Evolutionary conservation across 2,797 vertebrate genomes (phyloP).

Genomic region (Pipistrellus nathusii): DNA sequence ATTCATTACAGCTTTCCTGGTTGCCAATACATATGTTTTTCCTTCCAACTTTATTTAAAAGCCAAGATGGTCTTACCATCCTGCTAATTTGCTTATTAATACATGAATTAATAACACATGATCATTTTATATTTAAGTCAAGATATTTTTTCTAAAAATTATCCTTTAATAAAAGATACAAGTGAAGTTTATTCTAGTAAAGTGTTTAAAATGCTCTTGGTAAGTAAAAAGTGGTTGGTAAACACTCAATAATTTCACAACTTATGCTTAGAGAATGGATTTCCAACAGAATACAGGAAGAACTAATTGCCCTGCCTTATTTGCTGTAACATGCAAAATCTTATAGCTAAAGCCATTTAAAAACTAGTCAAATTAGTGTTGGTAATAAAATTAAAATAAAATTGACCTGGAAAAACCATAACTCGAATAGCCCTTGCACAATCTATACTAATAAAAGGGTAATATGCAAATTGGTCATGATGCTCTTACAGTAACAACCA

Average conservation of each 20-base stretch:
- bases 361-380: conserved; percentile 52
- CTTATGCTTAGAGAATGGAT: conserved; percentile 9
- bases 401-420: conserved; percentile 52
- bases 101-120: conserved; percentile 33
- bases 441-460: not conserved
- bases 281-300: conserved; percentile 30
- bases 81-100: conserved; percentile 59
- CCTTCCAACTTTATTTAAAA: conserved; percentile 58
- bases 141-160: conserved; percentile 28
- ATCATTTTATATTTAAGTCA: conserved; percentile 61
- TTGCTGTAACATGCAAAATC: conserved; percentile 41
- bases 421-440: conserved; percentile 39
- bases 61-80: not conserved
- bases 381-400: conserved; percentile 71
- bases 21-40: conserved; percentile 14
- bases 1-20: conserved; percentile 39
- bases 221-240: not conserved
- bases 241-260: conserved; percentile 30
- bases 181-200: not conserved
- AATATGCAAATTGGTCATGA: too few species aligned
- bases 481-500: too few species aligned
- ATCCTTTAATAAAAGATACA: conserved; percentile 42
- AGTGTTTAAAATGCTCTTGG: conserved; percentile 19
- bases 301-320: conserved; percentile 28
- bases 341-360: conserved; percentile 56